Evolutionary conservation across 2,888 invertebrate species (phyloP), one percentile per base, ranked within the genome.

Genomic region (Agrotis segetum): DNA sequence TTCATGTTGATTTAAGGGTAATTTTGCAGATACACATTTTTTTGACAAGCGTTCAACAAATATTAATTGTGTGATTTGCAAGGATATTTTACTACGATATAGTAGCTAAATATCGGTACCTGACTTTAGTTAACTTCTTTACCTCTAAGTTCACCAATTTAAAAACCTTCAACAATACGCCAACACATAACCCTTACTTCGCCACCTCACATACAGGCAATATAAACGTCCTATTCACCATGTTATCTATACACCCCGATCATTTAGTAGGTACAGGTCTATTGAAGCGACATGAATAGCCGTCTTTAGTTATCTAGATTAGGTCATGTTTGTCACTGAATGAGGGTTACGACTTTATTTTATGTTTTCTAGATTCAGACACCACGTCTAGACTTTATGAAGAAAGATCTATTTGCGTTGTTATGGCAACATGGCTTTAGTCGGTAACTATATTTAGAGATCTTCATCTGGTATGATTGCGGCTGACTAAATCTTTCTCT

Each of bases 201-300:
- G 52, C 21, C 47, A 13, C n/a, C 47, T 46, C 19, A 59, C 52
- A 77, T 55, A 60, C 55, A 58, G 67, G 62, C 47, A 53, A 61
- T 73, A 73, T 67, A 74, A 64, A 56, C 67, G 56, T n/a, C 29
- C 82, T 34, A 79, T 81, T 82, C 79, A 81, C 63, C 6, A 24
- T 56, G 67, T 50, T 81, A 81, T 81, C 82, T 70, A 81, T 74
- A 74, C 47, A 67, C 69, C 73, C 81, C 64, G 82, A 81, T 81
- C 82, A 62, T 74, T 79, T 74, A 69, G 61, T 74, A 44, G 58
- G 24, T 67, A 71, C 67, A 67, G 71, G 67, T 71, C 74, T 56
- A 82, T 81, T 79, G 82, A 82, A 62, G 61, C 67, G 67, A 34
- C 53, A 21, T 82, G 67, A 82, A 81, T 82, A 56, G 79, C 11